phyloP scores from a whole-genome alignment of 2,888 invertebrate species.

The Conchocele bisecta region DNA sequence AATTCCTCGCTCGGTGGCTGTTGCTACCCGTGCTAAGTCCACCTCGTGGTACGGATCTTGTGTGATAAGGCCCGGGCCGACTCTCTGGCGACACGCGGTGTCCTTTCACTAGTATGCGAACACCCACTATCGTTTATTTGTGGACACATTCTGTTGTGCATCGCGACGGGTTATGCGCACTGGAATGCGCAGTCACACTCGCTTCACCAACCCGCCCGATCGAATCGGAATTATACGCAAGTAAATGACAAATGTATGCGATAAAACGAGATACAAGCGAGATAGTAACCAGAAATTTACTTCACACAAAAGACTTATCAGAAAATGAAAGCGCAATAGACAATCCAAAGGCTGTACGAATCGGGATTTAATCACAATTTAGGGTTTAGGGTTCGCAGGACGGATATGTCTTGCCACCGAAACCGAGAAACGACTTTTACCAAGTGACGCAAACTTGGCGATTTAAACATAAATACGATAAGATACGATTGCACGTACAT shows the following conservation, averaged over 20 bases:
- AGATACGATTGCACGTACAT: no score
- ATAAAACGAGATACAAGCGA: conserved; percentile 45
- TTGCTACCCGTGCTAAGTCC: conserved; percentile 45
- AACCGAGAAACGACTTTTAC: conserved; percentile 30
- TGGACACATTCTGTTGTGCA: conserved; percentile 46
- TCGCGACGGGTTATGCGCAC: conserved; percentile 36
- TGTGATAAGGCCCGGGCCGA: conserved; percentile 48
- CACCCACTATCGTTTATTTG: conserved; percentile 54
- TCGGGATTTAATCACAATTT: conserved; percentile 28
- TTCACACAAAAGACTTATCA: conserved; percentile 22
- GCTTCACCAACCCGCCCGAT: conserved; percentile 37
- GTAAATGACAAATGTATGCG: conserved; percentile 49
- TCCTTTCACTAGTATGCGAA: conserved; percentile 35
- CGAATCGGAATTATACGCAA: conserved; percentile 55
- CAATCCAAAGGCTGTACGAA: no score
- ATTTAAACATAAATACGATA: conserved; percentile 20
- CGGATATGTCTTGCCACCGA: no score
- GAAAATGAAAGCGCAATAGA: conserved; percentile 33
- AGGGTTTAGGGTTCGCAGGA: no score
- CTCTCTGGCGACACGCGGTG: conserved; percentile 55
- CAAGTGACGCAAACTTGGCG: conserved; percentile 44
- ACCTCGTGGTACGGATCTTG: conserved; percentile 43
- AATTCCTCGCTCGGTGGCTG: conserved; percentile 44
- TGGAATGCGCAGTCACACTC: conserved; percentile 47
- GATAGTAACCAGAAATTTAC: conserved; percentile 8